Conservation (phyloP, 2,797 vertebrate genomes). For the Cossypha polioptera region DNA sequence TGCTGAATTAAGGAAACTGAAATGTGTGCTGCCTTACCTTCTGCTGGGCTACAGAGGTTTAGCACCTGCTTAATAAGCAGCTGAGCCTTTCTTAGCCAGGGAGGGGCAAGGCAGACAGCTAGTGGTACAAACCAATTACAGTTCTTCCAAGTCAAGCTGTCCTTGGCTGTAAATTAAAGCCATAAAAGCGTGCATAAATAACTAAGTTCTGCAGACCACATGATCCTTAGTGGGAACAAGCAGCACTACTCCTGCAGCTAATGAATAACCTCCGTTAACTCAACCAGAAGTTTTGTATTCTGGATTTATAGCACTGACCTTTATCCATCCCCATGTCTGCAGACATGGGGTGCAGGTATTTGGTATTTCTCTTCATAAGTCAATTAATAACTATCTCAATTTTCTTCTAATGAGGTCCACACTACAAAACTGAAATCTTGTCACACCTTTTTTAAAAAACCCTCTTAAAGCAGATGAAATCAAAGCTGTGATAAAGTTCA, state of each 20-base stretch:
- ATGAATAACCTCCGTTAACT: background rate
- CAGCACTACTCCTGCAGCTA: background rate
- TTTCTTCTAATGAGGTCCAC: background rate
- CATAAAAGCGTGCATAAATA: background rate
- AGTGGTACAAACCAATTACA: background rate
- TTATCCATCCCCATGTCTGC: background rate
- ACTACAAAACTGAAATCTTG: background rate
- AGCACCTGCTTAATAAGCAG: background rate
- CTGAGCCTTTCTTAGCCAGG: background rate
- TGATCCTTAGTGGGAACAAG: background rate
- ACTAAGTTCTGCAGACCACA: background rate
- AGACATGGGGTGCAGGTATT: accelerated
- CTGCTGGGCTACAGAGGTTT: background rate
- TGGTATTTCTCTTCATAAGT: background rate
- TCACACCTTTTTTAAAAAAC: background rate
- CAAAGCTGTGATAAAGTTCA: background rate
- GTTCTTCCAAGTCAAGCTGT: background rate
- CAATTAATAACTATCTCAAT: background rate
- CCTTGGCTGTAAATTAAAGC: background rate
- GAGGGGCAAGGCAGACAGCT: background rate
- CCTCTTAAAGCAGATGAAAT: background rate
- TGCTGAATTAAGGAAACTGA: background rate
- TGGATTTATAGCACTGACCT: background rate
- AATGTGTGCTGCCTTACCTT: constrained; percentile 1
- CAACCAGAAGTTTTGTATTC: background rate